These are phyloP conservation scores for Dasypolia templi DNA, from an alignment of 2,888 invertebrate genomes.

Conservation along the genomic window DNA sequence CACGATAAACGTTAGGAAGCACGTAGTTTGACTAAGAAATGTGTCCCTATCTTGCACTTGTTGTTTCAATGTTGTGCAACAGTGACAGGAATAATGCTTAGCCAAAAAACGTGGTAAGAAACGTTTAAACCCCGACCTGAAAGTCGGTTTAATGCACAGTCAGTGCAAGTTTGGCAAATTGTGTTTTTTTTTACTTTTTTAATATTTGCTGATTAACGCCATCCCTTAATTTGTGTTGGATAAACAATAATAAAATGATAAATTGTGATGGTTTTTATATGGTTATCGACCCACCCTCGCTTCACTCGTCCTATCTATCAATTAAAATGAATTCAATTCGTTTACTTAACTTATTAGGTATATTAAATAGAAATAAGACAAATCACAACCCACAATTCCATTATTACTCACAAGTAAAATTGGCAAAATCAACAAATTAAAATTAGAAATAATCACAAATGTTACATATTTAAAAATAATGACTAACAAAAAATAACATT, in stretches of 20 bases:
- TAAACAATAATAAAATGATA: not conserved
- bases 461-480: too few species aligned
- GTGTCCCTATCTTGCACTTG: not conserved
- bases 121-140: not conserved
- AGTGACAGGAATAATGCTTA: not conserved
- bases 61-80: not conserved
- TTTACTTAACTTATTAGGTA: too few species aligned
- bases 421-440: too few species aligned
- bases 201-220: not conserved
- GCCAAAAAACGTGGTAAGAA: not conserved
- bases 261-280: not conserved
- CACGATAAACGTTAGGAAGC: not conserved
- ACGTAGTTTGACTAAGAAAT: not conserved
- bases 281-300: too few species aligned
- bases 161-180: not conserved
- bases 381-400: too few species aligned
- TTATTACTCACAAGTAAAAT: too few species aligned
- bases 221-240: not conserved
- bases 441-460: too few species aligned
- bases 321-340: too few species aligned
- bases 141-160: not conserved
- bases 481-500: too few species aligned
- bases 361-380: too few species aligned
- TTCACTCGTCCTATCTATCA: too few species aligned
- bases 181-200: not conserved